A percentile compares a stretch with the other conserved stretches of the same genome.
Conservation (phyloP, 1,140 invertebrate species). For the Caenorhabditis remanei region DNA sequence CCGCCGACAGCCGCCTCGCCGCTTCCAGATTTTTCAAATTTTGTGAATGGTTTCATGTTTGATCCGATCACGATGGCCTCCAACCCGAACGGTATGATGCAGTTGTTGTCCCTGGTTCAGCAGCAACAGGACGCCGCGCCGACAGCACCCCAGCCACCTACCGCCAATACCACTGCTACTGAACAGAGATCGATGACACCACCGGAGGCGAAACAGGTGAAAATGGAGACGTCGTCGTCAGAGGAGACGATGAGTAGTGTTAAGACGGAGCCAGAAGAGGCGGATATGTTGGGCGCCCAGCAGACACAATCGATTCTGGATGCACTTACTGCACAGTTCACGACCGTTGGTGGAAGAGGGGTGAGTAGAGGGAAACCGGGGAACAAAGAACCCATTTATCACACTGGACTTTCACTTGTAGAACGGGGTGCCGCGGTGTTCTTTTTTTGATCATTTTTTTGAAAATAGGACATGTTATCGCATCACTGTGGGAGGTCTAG, state of each 20-base stretch:
- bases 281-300: background rate
- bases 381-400: no score
- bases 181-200: background rate
- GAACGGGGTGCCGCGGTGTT: no score
- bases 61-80: constrained; percentile 28
- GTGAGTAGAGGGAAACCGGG: background rate
- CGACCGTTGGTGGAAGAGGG: background rate
- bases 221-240: background rate
- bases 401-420: no score
- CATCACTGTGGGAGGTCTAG: no score
- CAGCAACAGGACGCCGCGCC: background rate
- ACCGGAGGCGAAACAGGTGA: background rate
- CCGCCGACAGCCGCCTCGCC: constrained; percentile 98
- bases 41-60: constrained; percentile 42
- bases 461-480: no score
- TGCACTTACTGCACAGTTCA: constrained; percentile 11
- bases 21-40: constrained; percentile 92
- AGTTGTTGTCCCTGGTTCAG: constrained; percentile 8
- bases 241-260: background rate
- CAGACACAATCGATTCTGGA: background rate
- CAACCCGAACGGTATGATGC: constrained; percentile 38
- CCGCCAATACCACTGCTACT: background rate
- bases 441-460: no score
- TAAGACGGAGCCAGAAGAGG: background rate
- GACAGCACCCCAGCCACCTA: background rate